Percentiles rank a stretch among this genome's conserved stretches.
Conservation (phyloP, 2,113 vertebrate genomes). For the Theristicus caerulescens region DNA sequence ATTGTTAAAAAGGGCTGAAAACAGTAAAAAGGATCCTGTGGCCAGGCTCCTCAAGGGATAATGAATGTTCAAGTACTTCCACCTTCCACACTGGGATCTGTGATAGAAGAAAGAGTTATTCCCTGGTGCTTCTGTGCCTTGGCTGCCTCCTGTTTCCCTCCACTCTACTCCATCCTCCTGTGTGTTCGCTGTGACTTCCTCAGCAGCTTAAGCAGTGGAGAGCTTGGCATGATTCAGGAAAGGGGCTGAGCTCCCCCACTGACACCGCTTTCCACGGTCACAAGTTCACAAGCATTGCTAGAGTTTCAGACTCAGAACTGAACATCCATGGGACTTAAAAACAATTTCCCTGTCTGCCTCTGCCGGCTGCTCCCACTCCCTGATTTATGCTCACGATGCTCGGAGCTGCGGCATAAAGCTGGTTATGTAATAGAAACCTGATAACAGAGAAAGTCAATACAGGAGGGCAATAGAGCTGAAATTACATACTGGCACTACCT, state of each 20-base stretch:
- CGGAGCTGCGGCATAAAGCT: constrained; percentile 24
- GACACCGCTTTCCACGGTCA: neutral
- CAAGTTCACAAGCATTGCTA: neutral
- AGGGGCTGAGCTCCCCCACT: neutral
- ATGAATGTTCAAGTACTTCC: neutral
- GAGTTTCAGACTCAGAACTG: constrained; percentile 2
- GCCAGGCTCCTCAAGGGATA: neutral
- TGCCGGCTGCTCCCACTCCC: neutral
- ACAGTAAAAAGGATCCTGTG: neutral
- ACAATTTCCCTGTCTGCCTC: constrained; percentile 20
- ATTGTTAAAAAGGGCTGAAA: neutral
- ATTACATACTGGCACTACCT: constrained; percentile 37
- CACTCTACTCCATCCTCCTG: neutral
- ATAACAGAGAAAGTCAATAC: constrained; percentile 46
- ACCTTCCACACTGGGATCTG: neutral
- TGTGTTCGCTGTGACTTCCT: accelerated
- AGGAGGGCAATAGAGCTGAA: constrained; percentile 21
- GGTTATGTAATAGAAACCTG: constrained; percentile 56
- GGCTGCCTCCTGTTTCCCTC: neutral
- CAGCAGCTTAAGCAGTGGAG: neutral
- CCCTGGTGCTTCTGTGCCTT: neutral
- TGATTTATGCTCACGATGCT: constrained; percentile 42
- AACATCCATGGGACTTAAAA: neutral
- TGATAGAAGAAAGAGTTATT: neutral
- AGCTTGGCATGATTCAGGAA: neutral